phyloP scores from a whole-genome alignment of 1,140 invertebrate species.

The Drosophila kikkawai region DNA sequence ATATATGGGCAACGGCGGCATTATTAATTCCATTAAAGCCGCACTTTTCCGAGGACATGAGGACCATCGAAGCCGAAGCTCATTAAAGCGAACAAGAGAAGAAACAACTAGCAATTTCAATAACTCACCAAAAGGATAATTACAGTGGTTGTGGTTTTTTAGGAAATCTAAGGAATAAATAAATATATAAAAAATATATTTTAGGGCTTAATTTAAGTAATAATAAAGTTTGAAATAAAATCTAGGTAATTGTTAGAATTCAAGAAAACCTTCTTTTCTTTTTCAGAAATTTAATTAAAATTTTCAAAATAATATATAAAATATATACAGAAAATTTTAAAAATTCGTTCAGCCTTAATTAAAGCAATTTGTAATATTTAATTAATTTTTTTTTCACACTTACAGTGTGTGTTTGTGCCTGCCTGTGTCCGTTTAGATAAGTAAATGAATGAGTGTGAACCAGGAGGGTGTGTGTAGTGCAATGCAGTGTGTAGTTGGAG shows the following conservation, averaged over 20 bases:
- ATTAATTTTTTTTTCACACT: slow-evolving; percentile 1
- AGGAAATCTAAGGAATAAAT: too few relatives aligned
- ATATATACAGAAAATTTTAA: not conserved
- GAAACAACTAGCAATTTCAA: slow-evolving; percentile 66
- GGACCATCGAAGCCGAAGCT: slow-evolving; percentile 31
- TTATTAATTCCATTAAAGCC: slow-evolving; percentile 67
- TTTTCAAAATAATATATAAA: too few relatives aligned
- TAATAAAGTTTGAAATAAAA: too few relatives aligned
- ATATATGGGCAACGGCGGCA: slow-evolving; percentile 23
- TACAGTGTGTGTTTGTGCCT: slow-evolving; percentile 3
- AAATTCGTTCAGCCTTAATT: not conserved
- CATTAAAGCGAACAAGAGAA: slow-evolving; percentile 51
- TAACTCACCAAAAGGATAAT: slow-evolving; percentile 49
- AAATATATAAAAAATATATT: too few relatives aligned
- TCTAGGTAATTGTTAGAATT: too few relatives aligned
- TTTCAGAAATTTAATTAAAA: too few relatives aligned
- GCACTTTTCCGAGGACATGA: not conserved
- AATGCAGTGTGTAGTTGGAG: slow-evolving; percentile 21
- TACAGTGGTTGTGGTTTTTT: slow-evolving; percentile 2
- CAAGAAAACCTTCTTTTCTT: too few relatives aligned
- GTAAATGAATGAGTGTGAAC: slow-evolving; percentile 26
- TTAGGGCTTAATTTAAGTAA: too few relatives aligned
- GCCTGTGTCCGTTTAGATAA: slow-evolving; percentile 39
- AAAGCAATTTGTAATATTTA: not conserved
- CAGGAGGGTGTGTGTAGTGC: slow-evolving; percentile 8